Base-by-base conservation (phyloP, 2,113 vertebrate species). In the Rattus norvegicus region DNA sequence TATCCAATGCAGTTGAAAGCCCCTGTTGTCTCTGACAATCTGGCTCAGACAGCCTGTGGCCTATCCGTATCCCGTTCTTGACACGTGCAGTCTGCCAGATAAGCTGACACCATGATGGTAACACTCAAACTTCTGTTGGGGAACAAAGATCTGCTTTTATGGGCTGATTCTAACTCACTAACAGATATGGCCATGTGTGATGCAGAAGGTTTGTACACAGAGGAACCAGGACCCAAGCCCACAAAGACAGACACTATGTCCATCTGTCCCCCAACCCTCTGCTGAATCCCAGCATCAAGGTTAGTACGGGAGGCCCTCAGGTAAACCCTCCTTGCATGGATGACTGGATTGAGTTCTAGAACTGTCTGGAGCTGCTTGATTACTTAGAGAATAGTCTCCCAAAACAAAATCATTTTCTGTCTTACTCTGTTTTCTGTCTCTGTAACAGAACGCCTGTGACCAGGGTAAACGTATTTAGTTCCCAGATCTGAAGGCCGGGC, bases 31-130 rank as follows among this genome's bases (percentile, higher is more conserved):
- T 43, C 47, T 8, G 7, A 52, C 24, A 12, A 22, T 22, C 0
- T 36, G 69, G 28, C 73, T 95, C 39, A 7, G 13, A 10, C 12
- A 65, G 67, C 33, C 28, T 30, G 11, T 26, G 10, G 19, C 52
- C 77, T 90, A 43, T 28, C 33, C 0, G 0, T 1, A 5, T 19
- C 33, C 52, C 86, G 59, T 8, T 89, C 80, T 65, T 9, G 19
- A 91, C 33, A 22, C 17, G 7, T 20, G 5, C 20, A 30, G 56
- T 19, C 70, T 80, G 43, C 0, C 0, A 49, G 81, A 10, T 5
- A 24, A 8, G 5, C 14, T 28, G 9, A 12, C 28, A 65, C 43
- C 20, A 6, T 6, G 12, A 54, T 0, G 28, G 70, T 0, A 24
- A 86, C n/a, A 52, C 47, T 54, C n/a, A 26, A 33, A 43, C 36